These are phyloP conservation scores for Rhegmatorhina hoffmannsi DNA, from an alignment of 2,113 vertebrate species.

Conservation along the genomic window DNA sequence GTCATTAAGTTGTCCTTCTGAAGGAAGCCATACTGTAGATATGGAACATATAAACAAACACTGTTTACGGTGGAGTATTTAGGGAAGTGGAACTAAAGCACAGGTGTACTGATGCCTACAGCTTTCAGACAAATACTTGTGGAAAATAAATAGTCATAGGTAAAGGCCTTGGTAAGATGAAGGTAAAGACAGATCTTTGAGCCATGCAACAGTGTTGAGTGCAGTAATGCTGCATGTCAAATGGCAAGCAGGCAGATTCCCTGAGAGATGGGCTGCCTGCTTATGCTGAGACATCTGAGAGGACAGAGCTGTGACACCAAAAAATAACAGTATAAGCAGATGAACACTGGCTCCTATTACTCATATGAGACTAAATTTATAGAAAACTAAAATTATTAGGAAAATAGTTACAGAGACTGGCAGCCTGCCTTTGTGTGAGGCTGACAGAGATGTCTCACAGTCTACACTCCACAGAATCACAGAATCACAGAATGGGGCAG, in stretches of 20 bases:
- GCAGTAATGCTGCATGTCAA: not conserved
- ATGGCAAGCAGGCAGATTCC: not conserved
- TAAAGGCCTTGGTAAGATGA: not conserved
- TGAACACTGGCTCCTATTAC: not conserved
- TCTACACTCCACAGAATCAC: not conserved
- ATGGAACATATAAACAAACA: conserved; percentile 31
- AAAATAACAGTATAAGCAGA: not conserved
- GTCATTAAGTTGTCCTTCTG: conserved; percentile 2
- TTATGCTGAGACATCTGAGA: not conserved
- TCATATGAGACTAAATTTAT: not conserved
- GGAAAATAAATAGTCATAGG: not conserved
- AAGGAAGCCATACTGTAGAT: not conserved
- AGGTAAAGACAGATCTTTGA: not conserved
- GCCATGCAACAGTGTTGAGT: not conserved
- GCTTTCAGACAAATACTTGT: not conserved
- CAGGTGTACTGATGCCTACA: accelerated
- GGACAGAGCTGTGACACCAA: not conserved
- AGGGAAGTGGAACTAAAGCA: conserved; percentile 23
- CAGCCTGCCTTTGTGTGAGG: not conserved
- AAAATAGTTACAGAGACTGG: not conserved
- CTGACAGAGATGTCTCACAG: not conserved
- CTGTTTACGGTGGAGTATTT: not conserved
- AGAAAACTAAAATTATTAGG: not conserved
- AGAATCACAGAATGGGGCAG: not conserved
- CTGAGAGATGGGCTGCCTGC: not conserved